Base-by-base conservation (phyloP, 1,140 invertebrate genomes). In the Drosophila teissieri region DNA sequence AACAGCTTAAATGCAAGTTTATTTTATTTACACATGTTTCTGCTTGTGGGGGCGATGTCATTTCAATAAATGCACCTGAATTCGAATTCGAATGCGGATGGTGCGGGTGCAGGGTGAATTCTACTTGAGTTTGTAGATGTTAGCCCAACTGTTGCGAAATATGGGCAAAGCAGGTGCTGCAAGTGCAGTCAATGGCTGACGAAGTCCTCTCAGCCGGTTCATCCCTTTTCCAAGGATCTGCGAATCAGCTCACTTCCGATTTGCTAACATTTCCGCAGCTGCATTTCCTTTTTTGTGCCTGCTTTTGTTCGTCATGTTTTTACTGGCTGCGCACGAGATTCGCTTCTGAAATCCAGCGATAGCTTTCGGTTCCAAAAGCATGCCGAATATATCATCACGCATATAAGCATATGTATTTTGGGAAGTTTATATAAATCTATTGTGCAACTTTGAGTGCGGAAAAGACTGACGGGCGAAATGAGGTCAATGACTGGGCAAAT, bases 21-120 rank as follows among this genome's bases (percentile, higher is more conserved):
- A 86, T 89, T 89, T 86, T 83, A 86, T 86, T 86, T 86, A 86
- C 83, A 86, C 79, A 83, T 86, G 83, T 83, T 85, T 60, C 77
- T 69, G 73, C 37, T 56, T 67, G 72, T 61, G 73, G 48, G 52
- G 54, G 60, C 46, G 45, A 53, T 57, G 58, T 10, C 72, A 73
- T 74, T 75, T 57, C 61, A 67, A 76, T 67, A 58, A 75, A 74
- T 64, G 53, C 53, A 76, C 40, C 44, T 48, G 46, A 53, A 10
- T 8, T 31, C 31, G 4, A 14, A 74, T 42, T 46, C 48, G 24
- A 0, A n/a, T n/a, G n/a, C n/a, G n/a, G n/a, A n/a, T n/a, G n/a
- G n/a, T n/a, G n/a, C n/a, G 24, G 15, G 42, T 4, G 44, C 24
- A 6, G 27, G 0, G 31, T 48, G 15, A 53, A 55, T 48, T 27